A percentile compares a stretch with the other conserved stretches of the same genome.
These are phyloP conservation scores for Hemitrygon akajei DNA, from an alignment of 2,797 vertebrate species.

Conservation along the genomic window DNA sequence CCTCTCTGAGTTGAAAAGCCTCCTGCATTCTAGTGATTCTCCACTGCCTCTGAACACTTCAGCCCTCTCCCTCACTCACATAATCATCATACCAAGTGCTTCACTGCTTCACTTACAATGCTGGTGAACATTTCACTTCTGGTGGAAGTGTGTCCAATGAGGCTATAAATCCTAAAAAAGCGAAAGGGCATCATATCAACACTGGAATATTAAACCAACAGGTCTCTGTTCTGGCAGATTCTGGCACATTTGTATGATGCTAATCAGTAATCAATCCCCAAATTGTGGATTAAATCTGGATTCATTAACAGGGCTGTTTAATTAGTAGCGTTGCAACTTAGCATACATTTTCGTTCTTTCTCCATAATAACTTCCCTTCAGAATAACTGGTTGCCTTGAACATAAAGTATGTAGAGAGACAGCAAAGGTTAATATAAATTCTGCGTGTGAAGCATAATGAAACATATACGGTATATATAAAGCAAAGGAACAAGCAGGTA, in stretches of 20 bases:
- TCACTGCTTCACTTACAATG: neutral
- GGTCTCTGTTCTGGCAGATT: neutral
- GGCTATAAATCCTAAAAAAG: neutral
- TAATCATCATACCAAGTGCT: neutral
- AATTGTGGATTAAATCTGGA: neutral
- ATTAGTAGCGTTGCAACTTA: neutral
- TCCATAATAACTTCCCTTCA: neutral
- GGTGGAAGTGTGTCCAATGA: neutral
- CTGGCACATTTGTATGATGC: neutral
- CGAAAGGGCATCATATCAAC: neutral
- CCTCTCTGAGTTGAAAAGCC: too few relatives aligned
- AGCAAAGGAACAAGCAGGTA: neutral
- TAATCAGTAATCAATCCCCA: neutral
- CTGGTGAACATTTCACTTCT: neutral
- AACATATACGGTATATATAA: neutral
- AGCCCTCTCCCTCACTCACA: neutral
- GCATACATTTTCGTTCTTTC: neutral
- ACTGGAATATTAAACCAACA: neutral
- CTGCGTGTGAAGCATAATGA: neutral
- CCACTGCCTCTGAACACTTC: neutral
- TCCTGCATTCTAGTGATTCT: neutral
- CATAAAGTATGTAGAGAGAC: neutral
- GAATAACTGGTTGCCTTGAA: neutral
- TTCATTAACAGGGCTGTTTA: neutral
- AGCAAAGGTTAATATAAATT: constrained; percentile 5